phyloP scores from a whole-genome alignment of 2,113 vertebrate genomes.

The Macroglossus sobrinus region DNA sequence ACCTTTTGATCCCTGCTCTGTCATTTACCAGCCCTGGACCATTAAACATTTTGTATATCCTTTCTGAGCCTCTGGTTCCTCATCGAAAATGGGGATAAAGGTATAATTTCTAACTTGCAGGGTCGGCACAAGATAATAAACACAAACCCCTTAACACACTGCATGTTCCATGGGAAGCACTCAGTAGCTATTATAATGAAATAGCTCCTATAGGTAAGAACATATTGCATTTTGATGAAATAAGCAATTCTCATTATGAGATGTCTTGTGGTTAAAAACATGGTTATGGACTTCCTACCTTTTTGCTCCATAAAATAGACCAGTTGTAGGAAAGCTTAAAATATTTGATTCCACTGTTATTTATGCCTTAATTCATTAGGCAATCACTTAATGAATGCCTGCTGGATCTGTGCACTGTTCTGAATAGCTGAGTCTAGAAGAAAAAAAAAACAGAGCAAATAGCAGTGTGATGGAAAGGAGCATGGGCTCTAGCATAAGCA shows the following conservation, averaged over 20 bases:
- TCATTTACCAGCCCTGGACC: neutral
- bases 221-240: neutral
- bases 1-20: neutral
- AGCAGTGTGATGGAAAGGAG: neutral
- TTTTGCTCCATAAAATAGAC: neutral
- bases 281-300: neutral
- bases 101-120: neutral
- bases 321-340: neutral
- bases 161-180: neutral
- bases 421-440: neutral
- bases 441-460: neutral
- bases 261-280: neutral
- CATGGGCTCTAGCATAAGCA: accelerated
- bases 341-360: neutral
- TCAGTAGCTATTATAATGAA: neutral
- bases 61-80: neutral
- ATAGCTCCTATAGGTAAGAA: neutral
- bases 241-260: neutral
- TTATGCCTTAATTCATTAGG: neutral
- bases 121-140: neutral
- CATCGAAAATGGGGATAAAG: neutral
- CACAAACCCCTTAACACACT: neutral
- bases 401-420: neutral
- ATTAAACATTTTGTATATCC: neutral
- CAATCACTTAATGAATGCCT: neutral